Evolutionary conservation across 2,113 vertebrate genomes (phyloP).

Genomic region (Hiodon alosoides): DNA sequence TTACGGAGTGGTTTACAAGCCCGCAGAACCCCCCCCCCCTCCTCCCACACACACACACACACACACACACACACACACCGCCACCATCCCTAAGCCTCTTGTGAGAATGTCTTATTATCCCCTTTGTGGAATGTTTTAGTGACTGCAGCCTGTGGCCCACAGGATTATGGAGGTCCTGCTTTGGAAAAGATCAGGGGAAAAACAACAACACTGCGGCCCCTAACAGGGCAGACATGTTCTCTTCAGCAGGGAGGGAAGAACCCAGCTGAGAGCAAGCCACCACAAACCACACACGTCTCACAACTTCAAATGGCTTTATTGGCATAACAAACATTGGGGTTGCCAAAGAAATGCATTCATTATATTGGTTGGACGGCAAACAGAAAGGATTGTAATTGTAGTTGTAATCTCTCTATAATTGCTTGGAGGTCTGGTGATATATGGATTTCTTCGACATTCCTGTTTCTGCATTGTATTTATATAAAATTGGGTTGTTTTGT

Average conservation of each 20-base stretch:
- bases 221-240: constrained; percentile 32
- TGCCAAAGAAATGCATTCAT: background rate
- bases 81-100: constrained; percentile 29
- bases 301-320: constrained; percentile 25
- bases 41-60: constrained; percentile 1
- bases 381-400: background rate
- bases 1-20: constrained; percentile 42
- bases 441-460: background rate
- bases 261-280: constrained; percentile 4
- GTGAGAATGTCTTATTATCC: constrained; percentile 44
- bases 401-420: background rate
- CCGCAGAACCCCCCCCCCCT: constrained; percentile 21
- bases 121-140: constrained; percentile 40
- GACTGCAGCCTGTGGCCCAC: constrained; percentile 33
- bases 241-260: constrained; percentile 8
- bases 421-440: background rate
- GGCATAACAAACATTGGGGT: background rate
- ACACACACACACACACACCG: too few species aligned
- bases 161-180: constrained; percentile 32
- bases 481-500: background rate
- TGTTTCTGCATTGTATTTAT: background rate
- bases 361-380: background rate
- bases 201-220: constrained; percentile 26
- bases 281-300: constrained; percentile 23
- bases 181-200: constrained; percentile 28